Conservation (phyloP, 2,113 vertebrate species). For the Miniopterus natalensis region DNA sequence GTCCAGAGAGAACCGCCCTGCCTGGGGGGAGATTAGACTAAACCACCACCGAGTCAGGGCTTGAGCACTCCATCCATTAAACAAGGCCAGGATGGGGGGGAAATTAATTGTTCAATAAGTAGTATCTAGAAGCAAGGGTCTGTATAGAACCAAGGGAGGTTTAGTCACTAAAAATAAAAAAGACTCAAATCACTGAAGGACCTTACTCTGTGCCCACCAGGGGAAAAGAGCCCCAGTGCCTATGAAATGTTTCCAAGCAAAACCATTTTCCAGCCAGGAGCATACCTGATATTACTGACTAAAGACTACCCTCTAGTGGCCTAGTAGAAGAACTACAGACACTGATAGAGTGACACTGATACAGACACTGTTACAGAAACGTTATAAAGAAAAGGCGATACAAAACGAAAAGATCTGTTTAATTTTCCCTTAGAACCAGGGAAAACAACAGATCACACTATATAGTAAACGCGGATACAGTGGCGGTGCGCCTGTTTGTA, state of each 20-base stretch:
- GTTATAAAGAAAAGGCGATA: background rate
- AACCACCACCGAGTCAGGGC: background rate
- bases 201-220: background rate
- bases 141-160: background rate
- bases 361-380: background rate
- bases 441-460: background rate
- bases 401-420: background rate
- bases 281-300: background rate
- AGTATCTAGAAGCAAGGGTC: background rate
- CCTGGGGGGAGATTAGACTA: background rate
- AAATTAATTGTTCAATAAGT: background rate
- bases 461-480: background rate
- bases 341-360: no score
- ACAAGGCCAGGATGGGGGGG: background rate
- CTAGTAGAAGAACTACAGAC: fast-evolving
- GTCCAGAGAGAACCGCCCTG: background rate
- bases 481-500: background rate
- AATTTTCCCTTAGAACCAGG: background rate
- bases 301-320: conserved; percentile 72
- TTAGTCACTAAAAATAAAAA: background rate
- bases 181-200: background rate
- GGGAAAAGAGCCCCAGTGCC: background rate
- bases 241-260: background rate
- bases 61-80: background rate
- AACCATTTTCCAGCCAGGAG: fast-evolving